Evolutionary conservation across 1,140 invertebrate genomes (phyloP).

Genomic region (Hyphantria cunea): DNA sequence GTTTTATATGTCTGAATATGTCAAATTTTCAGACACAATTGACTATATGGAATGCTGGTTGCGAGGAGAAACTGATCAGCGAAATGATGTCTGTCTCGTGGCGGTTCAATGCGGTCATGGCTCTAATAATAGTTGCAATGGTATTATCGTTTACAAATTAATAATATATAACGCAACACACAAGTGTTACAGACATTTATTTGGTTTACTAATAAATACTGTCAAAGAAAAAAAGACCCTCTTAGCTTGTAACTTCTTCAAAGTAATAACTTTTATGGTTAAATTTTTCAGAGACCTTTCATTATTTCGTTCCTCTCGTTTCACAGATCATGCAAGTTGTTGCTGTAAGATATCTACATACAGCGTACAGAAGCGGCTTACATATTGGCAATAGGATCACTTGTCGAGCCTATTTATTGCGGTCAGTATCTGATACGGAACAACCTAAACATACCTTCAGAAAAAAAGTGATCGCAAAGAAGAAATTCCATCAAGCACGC

Average conservation of each 20-base stretch:
- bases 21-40: slow-evolving; percentile 49
- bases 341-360: slow-evolving; percentile 66
- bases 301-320: not conserved
- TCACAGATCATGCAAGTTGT: slow-evolving; percentile 63
- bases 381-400: slow-evolving; percentile 59
- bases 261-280: no score
- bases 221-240: no score
- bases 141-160: slow-evolving; percentile 32
- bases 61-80: slow-evolving; percentile 71
- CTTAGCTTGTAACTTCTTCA: no score
- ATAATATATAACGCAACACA: not conserved
- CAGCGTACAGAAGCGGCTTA: slow-evolving; percentile 65
- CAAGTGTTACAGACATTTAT: no score
- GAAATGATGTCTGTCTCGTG: slow-evolving; percentile 73
- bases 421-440: slow-evolving; percentile 54
- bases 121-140: slow-evolving; percentile 65
- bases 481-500: slow-evolving; percentile 46
- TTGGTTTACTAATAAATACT: no score
- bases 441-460: slow-evolving; percentile 26
- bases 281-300: no score
- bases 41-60: slow-evolving; percentile 68
- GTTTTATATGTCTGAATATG: no score
- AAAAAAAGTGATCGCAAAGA: slow-evolving; percentile 54
- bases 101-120: slow-evolving; percentile 72
- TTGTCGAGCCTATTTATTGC: slow-evolving; percentile 64